These are phyloP conservation scores for Oceanodroma tethys DNA, from an alignment of 2,113 vertebrate genomes.

Conservation along the genomic window DNA sequence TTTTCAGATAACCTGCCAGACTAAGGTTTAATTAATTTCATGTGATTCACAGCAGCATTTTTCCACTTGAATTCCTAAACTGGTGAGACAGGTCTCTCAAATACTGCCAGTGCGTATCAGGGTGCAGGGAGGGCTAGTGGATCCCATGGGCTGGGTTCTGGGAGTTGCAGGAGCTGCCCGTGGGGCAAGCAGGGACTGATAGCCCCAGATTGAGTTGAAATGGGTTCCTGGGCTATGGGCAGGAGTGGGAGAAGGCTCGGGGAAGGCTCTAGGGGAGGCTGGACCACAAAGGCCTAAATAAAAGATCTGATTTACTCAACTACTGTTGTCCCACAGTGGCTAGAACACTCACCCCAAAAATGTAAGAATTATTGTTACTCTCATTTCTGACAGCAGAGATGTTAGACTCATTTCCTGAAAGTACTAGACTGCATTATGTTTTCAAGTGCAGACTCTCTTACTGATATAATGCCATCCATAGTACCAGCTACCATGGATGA, in stretches of 20 bases:
- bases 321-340: background rate
- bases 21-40: background rate
- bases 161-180: background rate
- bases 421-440: background rate
- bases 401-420: background rate
- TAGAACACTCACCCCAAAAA: background rate
- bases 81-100: background rate
- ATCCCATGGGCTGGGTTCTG: background rate
- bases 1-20: background rate
- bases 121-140: background rate
- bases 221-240: background rate
- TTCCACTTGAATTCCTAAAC: background rate
- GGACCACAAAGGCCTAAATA: background rate
- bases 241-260: fast-evolving
- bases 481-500: background rate
- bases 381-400: background rate
- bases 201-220: background rate
- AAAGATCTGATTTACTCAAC: background rate
- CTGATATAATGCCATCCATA: background rate
- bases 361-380: background rate
- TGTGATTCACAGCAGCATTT: background rate
- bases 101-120: background rate
- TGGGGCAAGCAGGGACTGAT: background rate
- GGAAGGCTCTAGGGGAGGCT: background rate
- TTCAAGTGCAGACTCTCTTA: background rate